Percentiles rank a stretch among this genome's conserved stretches.
phyloP scores from a whole-genome alignment of 2,888 invertebrate species.

The Diloba caeruleocephala region DNA sequence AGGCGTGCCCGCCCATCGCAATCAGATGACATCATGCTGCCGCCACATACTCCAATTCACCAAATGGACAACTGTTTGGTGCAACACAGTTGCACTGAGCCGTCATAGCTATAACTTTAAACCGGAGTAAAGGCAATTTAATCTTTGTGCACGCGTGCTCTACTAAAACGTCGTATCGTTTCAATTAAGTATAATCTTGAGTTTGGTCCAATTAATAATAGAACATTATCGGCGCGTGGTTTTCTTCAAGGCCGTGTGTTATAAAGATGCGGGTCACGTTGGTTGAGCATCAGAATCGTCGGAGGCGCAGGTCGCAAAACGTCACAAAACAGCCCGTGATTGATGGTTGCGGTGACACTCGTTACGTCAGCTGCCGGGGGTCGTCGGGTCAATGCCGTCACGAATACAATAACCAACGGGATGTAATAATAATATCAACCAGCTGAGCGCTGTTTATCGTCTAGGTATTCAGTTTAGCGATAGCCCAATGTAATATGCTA shows the following conservation, averaged over 20 bases:
- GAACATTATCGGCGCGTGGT: not conserved
- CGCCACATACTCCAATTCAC: slow-evolving; percentile 60
- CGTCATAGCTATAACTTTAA: slow-evolving; percentile 2
- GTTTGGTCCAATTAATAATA: slow-evolving; percentile 5
- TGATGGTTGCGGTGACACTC: slow-evolving; percentile 84
- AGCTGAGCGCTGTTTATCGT: slow-evolving; percentile 58
- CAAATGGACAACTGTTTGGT: slow-evolving; percentile 54
- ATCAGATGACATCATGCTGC: slow-evolving; percentile 81
- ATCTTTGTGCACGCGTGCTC: not conserved
- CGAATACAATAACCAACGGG: slow-evolving; percentile 73
- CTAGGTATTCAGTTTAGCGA: slow-evolving; percentile 26
- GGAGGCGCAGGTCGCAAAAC: slow-evolving; percentile 74
- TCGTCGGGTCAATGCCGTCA: slow-evolving; percentile 85
- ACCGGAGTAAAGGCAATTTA: not conserved
- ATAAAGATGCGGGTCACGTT: slow-evolving; percentile 45
- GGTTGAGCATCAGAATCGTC: slow-evolving; percentile 45
- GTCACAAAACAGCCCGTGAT: slow-evolving; percentile 81
- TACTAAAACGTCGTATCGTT: not conserved
- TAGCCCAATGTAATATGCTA: no score
- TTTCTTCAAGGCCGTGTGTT: slow-evolving; percentile 11
- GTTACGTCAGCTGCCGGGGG: slow-evolving; percentile 76
- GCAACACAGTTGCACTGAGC: slow-evolving; percentile 51
- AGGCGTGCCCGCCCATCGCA: slow-evolving; percentile 78
- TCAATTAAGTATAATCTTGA: not conserved
- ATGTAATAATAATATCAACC: slow-evolving; percentile 63